A percentile compares a stretch with the other conserved stretches of the same genome.
Evolutionary conservation across 2,888 invertebrate species (phyloP).

Genomic region (Ametastegia equiseti): DNA sequence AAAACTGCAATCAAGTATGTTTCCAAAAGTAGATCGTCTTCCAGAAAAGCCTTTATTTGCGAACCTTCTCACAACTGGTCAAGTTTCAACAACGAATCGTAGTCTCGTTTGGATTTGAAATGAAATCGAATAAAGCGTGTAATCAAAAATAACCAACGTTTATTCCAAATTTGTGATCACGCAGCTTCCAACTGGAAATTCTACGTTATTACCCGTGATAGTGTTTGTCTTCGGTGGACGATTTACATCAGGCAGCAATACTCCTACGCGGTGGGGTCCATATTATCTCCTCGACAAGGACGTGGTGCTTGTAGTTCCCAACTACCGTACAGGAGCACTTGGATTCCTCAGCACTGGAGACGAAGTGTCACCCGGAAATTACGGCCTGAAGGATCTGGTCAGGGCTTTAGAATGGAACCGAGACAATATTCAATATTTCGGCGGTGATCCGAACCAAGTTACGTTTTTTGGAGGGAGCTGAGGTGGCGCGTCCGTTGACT

Average conservation of each 20-base stretch:
- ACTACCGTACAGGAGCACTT: constrained; percentile 68
- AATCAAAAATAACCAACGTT: no score
- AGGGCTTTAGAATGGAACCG: constrained; percentile 10
- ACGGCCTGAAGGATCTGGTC: neutral
- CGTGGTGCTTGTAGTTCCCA: constrained; percentile 66
- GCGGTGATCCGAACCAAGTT: constrained; percentile 6
- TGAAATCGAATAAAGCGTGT: no score
- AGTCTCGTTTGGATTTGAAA: no score
- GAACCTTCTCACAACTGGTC: no score
- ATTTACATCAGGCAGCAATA: constrained; percentile 58
- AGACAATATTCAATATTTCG: neutral
- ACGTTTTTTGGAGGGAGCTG: constrained; percentile 11
- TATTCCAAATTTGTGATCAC: no score
- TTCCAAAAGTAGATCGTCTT: no score
- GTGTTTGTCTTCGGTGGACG: constrained; percentile 13
- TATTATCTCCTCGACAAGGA: constrained; percentile 67
- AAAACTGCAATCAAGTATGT: no score
- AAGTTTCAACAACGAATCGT: no score
- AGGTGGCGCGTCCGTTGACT: neutral
- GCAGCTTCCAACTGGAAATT: neutral
- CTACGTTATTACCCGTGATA: neutral
- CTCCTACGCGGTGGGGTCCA: constrained; percentile 60
- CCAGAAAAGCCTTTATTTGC: no score
- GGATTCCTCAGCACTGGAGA: constrained; percentile 55
- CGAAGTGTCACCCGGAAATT: constrained; percentile 13